These are phyloP conservation scores for Heptranchias perlo DNA, from an alignment of 2,113 vertebrate genomes.

Conservation along the genomic window DNA sequence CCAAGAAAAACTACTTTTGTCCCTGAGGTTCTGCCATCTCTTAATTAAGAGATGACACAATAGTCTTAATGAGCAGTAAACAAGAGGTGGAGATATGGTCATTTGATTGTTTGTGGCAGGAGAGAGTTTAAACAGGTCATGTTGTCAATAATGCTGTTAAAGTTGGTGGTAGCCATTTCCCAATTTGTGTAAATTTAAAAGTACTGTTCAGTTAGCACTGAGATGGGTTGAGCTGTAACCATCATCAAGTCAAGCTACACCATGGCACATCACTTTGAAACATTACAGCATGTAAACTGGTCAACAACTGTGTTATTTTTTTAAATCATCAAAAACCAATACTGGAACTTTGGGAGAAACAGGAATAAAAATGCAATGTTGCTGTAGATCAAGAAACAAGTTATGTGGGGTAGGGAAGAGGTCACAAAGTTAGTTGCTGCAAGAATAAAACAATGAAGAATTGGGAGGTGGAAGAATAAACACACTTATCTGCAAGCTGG, in stretches of 20 bases:
- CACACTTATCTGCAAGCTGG: not conserved
- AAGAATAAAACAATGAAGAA: not conserved
- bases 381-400: not conserved
- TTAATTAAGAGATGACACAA: not conserved
- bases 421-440: not conserved
- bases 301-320: not conserved
- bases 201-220: not conserved
- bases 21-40: not conserved
- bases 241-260: not conserved
- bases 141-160: not conserved
- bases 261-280: not conserved
- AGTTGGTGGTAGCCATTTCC: not conserved
- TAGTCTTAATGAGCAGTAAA: not conserved
- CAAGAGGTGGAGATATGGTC: too few species aligned
- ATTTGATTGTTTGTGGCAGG: not conserved
- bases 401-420: not conserved
- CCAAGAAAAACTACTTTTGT: not conserved
- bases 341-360: not conserved
- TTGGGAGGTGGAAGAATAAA: too few species aligned
- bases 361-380: not conserved
- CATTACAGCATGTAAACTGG: not conserved
- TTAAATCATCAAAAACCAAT: not conserved
- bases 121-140: not conserved
- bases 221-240: not conserved
- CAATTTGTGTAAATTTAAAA: not conserved